Evolutionary conservation across 2,888 invertebrate genomes (phyloP).

Genomic region (Phymatocera aterrima): DNA sequence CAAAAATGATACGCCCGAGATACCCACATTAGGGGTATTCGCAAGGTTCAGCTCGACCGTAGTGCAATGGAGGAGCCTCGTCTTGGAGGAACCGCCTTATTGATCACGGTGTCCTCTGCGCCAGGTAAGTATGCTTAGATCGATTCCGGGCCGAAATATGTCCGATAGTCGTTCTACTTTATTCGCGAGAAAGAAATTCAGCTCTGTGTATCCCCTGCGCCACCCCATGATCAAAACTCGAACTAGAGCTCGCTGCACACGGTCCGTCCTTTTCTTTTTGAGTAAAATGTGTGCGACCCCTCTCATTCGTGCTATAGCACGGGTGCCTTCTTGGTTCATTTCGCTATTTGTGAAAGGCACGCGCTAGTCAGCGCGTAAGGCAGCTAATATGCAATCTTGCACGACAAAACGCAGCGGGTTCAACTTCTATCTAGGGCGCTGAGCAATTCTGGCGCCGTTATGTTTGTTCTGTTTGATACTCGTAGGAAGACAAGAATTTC

Average conservation of each 20-base stretch:
- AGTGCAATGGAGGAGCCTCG: slow-evolving; percentile 79
- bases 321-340: no score
- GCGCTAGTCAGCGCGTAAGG: no score
- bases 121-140: slow-evolving; percentile 75
- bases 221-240: slow-evolving; percentile 45
- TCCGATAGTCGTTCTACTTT: slow-evolving; percentile 40
- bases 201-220: slow-evolving; percentile 35
- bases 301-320: no score
- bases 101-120: slow-evolving; percentile 78
- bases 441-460: background rate
- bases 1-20: slow-evolving; percentile 75
- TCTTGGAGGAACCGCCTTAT: slow-evolving; percentile 70
- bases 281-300: no score
- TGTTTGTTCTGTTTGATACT: background rate
- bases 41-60: slow-evolving; percentile 78
- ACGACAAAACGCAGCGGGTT: background rate
- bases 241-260: no score
- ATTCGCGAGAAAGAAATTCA: slow-evolving; percentile 52
- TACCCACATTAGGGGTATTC: slow-evolving; percentile 76
- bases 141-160: background rate
- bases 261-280: no score
- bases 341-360: no score
- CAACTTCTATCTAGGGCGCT: background rate
- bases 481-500: background rate
- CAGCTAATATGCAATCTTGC: no score